Percentiles rank a stretch among this genome's conserved stretches.
phyloP scores from a whole-genome alignment of 2,797 vertebrate genomes.

The Centropyge bicolor region DNA sequence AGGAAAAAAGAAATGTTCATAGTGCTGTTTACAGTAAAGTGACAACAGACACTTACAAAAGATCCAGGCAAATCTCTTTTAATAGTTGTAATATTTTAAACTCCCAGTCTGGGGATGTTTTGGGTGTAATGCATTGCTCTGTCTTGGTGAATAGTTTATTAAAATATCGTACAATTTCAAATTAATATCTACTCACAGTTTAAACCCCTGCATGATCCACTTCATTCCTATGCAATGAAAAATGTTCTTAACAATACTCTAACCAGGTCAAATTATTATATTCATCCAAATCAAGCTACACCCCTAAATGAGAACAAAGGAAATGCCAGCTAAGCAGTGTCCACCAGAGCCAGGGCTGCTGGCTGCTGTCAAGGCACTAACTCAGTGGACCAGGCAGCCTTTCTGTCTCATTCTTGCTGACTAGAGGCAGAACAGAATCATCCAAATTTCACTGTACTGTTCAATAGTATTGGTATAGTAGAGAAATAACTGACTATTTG shows the following conservation, averaged over 20 bases:
- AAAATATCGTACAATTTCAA: not conserved
- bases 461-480: not conserved
- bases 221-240: not conserved
- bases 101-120: not conserved
- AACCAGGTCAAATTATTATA: conserved; percentile 47
- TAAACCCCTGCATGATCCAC: not conserved
- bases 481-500: conserved; percentile 10
- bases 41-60: not conserved
- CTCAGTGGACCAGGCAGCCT: conserved; percentile 31
- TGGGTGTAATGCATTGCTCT: not conserved
- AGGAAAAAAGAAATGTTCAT: not conserved
- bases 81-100: not conserved
- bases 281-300: conserved; percentile 51
- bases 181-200: not conserved
- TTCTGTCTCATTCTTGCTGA: conserved; percentile 17
- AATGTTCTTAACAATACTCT: conserved; percentile 1
- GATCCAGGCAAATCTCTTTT: not conserved
- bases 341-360: conserved; percentile 61
- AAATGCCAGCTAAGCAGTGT: conserved; percentile 73
- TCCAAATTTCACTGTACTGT: not conserved
- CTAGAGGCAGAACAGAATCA: conserved; percentile 20
- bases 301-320: conserved; percentile 61
- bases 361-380: conserved; percentile 44
- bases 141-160: not conserved
- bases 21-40: not conserved